A percentile compares a stretch with the other conserved stretches of the same genome.
Conservation (phyloP, 2,797 vertebrate genomes). For the Anomalospiza imberbis region DNA sequence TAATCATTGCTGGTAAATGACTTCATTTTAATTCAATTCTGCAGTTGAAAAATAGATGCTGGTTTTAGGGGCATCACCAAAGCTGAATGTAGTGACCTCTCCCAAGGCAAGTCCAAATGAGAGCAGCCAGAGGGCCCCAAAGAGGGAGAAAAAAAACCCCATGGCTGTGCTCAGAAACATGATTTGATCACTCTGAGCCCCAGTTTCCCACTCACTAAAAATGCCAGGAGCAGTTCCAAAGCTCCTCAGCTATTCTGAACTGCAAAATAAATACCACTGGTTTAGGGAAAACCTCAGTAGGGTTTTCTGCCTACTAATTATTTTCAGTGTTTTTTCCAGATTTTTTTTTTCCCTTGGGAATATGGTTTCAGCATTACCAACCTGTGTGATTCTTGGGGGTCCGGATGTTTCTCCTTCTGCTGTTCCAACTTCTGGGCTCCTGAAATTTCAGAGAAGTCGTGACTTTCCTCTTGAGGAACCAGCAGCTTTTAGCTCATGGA, state of each 20-base stretch:
- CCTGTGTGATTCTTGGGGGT: background rate
- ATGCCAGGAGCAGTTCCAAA: background rate
- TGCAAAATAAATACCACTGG: background rate
- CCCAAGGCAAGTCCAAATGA: background rate
- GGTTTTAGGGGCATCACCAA: background rate
- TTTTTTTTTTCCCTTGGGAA: background rate
- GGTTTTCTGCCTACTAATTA: background rate
- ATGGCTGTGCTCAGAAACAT: background rate
- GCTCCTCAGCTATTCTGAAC: background rate
- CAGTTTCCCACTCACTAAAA: background rate
- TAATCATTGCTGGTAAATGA: background rate
- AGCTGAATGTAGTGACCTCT: background rate
- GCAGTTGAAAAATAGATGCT: background rate
- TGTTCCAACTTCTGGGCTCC: background rate
- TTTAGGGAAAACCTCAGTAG: background rate
- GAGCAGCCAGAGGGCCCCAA: background rate
- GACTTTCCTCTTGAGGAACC: background rate
- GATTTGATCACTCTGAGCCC: background rate
- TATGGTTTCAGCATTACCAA: background rate
- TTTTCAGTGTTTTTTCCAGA: background rate
- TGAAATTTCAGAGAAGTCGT: accelerated
- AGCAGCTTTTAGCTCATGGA: background rate
- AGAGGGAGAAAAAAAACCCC: background rate
- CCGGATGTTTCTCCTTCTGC: background rate
- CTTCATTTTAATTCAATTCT: background rate